Percentiles rank a stretch among this genome's conserved stretches.
These are phyloP conservation scores for Pocillopora damicornis DNA, from an alignment of 64 coral and sea anemone genomes.

Conservation along the genomic window DNA sequence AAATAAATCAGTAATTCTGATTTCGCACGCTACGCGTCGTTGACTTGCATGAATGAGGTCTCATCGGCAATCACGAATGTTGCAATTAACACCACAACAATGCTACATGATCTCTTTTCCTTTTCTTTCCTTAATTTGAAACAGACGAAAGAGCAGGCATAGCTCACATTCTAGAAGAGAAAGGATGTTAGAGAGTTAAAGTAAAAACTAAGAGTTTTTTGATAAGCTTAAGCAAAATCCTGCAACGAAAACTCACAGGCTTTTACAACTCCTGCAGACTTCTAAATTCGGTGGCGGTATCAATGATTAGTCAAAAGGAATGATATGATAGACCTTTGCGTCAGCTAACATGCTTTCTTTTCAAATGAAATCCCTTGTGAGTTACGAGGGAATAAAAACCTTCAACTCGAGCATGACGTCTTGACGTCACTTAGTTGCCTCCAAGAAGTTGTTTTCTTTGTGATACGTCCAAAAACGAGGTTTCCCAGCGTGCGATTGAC, in stretches of 20 bases:
- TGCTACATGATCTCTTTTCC: neutral
- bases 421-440: constrained; percentile 15
- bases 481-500: neutral
- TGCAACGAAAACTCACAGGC: no score
- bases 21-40: no score
- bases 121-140: neutral
- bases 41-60: no score
- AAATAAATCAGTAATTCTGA: no score
- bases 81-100: no score
- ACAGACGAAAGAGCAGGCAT: neutral
- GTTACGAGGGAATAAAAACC: constrained; percentile 1
- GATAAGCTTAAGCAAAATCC: no score
- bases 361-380: neutral
- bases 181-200: neutral
- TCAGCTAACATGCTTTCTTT: constrained; percentile 28
- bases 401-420: constrained; percentile 23
- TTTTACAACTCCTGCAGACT: neutral
- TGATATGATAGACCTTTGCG: constrained; percentile 1
- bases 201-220: no score
- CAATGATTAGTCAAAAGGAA: neutral
- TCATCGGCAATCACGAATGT: no score
- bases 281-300: neutral
- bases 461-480: neutral
- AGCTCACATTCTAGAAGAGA: neutral
- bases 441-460: neutral